These are phyloP conservation scores for Meta bourneti DNA, from an alignment of 2,888 invertebrate genomes.

Conservation along the genomic window DNA sequence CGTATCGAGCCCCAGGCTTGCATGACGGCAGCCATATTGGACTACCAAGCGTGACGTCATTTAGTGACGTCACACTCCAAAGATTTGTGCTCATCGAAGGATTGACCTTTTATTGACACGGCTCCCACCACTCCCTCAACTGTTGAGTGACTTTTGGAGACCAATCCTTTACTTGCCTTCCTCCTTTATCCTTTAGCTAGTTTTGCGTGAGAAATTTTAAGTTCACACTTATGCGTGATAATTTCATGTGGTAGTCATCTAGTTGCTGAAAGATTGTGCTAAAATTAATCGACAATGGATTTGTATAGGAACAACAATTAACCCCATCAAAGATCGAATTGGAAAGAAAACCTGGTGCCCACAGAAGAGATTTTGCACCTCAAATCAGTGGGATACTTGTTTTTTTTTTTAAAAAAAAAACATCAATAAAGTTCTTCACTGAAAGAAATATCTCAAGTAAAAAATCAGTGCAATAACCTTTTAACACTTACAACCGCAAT, in stretches of 20 bases:
- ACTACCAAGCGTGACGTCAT: slow-evolving; percentile 72
- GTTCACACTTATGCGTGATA: background rate
- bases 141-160: slow-evolving; percentile 56
- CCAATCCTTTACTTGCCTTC: background rate
- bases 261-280: background rate
- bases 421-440: background rate
- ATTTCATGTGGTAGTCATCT: background rate
- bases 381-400: no score
- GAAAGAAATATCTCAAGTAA: background rate
- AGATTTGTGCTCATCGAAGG: slow-evolving; percentile 59
- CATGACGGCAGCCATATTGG: slow-evolving; percentile 71
- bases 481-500: background rate
- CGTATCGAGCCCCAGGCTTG: slow-evolving; percentile 62
- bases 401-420: no score
- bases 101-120: slow-evolving; percentile 71
- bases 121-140: slow-evolving; percentile 15
- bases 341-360: no score
- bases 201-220: background rate
- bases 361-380: no score
- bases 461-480: slow-evolving; percentile 24
- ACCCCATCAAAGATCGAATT: no score
- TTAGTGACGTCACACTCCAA: slow-evolving; percentile 71
- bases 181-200: no score
- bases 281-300: no score
- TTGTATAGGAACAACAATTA: no score